These are phyloP conservation scores for Siderastrea siderea DNA, from an alignment of 92 coral and sea anemone species.

Conservation along the genomic window DNA sequence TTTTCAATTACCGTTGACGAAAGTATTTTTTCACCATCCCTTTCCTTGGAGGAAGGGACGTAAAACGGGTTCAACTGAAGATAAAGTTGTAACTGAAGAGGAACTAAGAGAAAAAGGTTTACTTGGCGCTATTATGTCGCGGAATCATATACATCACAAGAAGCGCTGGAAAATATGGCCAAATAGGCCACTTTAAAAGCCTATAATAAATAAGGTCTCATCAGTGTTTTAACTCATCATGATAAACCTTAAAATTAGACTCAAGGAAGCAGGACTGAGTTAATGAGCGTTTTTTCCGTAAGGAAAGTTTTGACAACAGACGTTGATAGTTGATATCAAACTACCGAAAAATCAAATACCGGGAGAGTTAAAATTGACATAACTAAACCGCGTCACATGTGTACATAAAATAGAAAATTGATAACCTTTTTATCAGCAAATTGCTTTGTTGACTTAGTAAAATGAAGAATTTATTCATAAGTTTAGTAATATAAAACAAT, in stretches of 20 bases:
- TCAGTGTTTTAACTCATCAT: not conserved
- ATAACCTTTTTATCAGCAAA: too few relatives aligned
- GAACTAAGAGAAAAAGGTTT: constrained; percentile 34
- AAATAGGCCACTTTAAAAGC: not conserved
- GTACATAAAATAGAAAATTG: too few relatives aligned
- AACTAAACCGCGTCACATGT: too few relatives aligned
- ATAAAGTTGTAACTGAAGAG: constrained; percentile 37
- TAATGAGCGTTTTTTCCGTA: too few relatives aligned
- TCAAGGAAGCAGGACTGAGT: not conserved
- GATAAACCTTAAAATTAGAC: too few relatives aligned
- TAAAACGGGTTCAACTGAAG: not conserved
- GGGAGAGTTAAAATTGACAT: too few relatives aligned
- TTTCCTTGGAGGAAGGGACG: not conserved
- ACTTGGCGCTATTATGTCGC: constrained; percentile 6
- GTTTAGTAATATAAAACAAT: too few relatives aligned
- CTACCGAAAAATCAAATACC: too few relatives aligned
- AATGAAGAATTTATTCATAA: too few relatives aligned
- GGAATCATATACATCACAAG: constrained; percentile 4
- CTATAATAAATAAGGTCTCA: not conserved
- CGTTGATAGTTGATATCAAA: too few relatives aligned
- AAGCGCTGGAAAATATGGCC: constrained; percentile 1
- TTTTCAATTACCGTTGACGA: constrained; percentile 1
- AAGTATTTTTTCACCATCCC: not conserved
- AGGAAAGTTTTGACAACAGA: too few relatives aligned
- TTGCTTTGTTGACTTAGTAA: too few relatives aligned